Evolutionary conservation across 2,797 vertebrate species (phyloP), one percentile per base, ranked within the genome.

Genomic region (Rousettus madagascariensis): DNA sequence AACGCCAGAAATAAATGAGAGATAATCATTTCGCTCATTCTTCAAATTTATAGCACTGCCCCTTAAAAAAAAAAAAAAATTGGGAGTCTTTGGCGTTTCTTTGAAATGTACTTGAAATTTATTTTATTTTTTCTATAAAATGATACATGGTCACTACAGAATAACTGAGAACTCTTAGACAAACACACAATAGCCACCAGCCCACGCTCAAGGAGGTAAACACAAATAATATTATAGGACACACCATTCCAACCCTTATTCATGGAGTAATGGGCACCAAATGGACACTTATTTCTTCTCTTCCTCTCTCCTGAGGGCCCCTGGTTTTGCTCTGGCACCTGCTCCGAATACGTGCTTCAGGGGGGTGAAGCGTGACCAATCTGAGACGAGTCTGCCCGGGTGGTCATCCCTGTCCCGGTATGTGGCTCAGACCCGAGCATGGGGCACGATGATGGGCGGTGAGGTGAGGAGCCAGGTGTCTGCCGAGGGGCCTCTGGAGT

Each of bases 251-350:
- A 8, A 22, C 26, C 38, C 17, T 28, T 24, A 11, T 16, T 61
- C 41, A 6, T 19, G n/a, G 19, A 51, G 22, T 20, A 3, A 30
- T 5, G 0, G 15, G 51, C 10, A 17, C 13, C 3, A 0, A 16
- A 49, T 4, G 46, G 46, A 2, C 66, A 36, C 10, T 41, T 5
- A 1, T 61, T 57, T 33, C 75, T 65, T n/a, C 20, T 71, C 86
- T 51, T 53, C 9, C 22, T 36, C 46, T 24, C 46, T 28, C 61
- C 24, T 11, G 4, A 51, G 28, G 46, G 19, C 28, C 10, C 30
- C 43, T 5, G 33, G 3, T 22, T 79, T 46, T 43, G 71, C 24
- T 22, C 7, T 6, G 13, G 22, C 53, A 11, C n/a, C 28, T 38
- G 11, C 33, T 53, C 33, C 28, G 28, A 26, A 36, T 20, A 78